phyloP scores from a whole-genome alignment of 2,797 vertebrate genomes.

The Sitta carolinensis region DNA sequence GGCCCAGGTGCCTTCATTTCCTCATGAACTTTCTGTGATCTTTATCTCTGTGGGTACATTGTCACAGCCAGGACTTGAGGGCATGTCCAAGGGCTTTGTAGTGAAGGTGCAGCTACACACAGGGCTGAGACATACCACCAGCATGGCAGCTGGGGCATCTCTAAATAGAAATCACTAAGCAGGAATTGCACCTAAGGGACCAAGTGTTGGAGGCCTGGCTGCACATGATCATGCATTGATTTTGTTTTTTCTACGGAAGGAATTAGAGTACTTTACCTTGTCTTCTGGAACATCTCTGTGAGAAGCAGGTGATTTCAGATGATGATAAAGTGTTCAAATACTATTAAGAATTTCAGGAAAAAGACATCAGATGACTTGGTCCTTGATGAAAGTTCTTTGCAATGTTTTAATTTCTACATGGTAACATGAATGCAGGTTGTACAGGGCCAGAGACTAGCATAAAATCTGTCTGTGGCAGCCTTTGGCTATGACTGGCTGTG shows the following conservation, averaged over 20 bases:
- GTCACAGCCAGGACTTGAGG: background rate
- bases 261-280: background rate
- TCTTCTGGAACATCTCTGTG: background rate
- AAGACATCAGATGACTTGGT: background rate
- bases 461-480: background rate
- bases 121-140: background rate
- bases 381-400: background rate
- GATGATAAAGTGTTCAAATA: background rate
- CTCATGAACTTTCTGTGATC: background rate
- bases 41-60: background rate
- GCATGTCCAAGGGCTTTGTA: background rate
- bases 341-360: background rate
- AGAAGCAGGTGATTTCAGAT: background rate
- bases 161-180: background rate
- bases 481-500: background rate
- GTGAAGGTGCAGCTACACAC: background rate
- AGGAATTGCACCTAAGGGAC: background rate
- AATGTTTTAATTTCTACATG: background rate
- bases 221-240: background rate
- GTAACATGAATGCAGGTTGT: background rate
- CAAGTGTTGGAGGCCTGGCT: background rate
- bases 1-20: background rate
- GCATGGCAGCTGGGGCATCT: background rate
- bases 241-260: background rate
- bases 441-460: background rate